Evolutionary conservation across 2,888 invertebrate species (phyloP).

Genomic region (Thymelicus lineola): DNA sequence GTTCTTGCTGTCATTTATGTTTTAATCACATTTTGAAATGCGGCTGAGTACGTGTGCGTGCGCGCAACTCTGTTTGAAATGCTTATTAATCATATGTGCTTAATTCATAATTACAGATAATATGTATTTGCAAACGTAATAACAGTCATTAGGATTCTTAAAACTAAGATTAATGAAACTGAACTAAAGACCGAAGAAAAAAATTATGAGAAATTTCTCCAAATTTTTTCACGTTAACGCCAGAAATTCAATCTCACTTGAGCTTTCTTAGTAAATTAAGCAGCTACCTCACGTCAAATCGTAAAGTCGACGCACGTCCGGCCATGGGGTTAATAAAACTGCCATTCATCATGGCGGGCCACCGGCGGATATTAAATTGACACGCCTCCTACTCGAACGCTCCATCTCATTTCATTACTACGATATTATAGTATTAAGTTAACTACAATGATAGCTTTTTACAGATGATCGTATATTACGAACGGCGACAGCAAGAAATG

Average conservation of each 20-base stretch:
- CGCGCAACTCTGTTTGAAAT: neutral
- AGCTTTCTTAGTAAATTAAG: slow-evolving; percentile 54
- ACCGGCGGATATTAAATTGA: slow-evolving; percentile 80
- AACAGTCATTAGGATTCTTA: too few species aligned
- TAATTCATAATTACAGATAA: neutral
- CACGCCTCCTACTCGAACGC: slow-evolving; percentile 69
- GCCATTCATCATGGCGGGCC: slow-evolving; percentile 70
- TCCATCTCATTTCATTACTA: slow-evolving; percentile 67
- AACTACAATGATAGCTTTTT: slow-evolving; percentile 42
- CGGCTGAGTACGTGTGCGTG: neutral
- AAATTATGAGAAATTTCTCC: neutral
- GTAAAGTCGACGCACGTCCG: slow-evolving; percentile 58
- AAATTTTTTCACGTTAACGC: slow-evolving; percentile 39
- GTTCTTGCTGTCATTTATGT: slow-evolving; percentile 15
- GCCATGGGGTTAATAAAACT: slow-evolving; percentile 67
- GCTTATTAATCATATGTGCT: neutral
- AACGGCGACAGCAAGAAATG: slow-evolving; percentile 24
- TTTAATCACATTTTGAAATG: slow-evolving; percentile 15
- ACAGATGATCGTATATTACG: slow-evolving; percentile 34
- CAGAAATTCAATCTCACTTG: slow-evolving; percentile 46
- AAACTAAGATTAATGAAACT: too few species aligned
- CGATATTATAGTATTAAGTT: slow-evolving; percentile 59
- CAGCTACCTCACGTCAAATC: slow-evolving; percentile 54
- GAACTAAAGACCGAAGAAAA: neutral
- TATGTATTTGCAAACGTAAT: neutral